These are phyloP conservation scores for Ophion obscuratus DNA, from an alignment of 2,888 invertebrate genomes.

Conservation along the genomic window DNA sequence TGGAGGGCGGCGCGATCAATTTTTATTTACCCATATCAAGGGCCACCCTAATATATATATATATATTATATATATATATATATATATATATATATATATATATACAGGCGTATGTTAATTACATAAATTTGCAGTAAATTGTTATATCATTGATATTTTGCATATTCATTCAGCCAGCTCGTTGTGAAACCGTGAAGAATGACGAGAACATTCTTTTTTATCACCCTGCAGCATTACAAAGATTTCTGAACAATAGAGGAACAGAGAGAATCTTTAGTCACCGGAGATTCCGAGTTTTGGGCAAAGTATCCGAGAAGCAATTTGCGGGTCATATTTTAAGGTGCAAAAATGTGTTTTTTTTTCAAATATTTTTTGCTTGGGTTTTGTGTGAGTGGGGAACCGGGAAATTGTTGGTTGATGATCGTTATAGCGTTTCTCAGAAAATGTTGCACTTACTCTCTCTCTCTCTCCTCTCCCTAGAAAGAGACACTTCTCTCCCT, in stretches of 20 bases:
- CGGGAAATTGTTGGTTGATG: not conserved
- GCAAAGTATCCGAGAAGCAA: not conserved
- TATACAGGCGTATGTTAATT: conserved; percentile 1
- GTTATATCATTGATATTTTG: not conserved
- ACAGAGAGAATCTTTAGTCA: not conserved
- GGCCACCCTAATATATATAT: too few species aligned
- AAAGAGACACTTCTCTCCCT: not conserved
- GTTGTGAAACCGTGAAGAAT: not conserved
- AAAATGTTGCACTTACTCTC: not conserved
- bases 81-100: conserved; percentile 10
- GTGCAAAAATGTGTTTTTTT: not conserved
- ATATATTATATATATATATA: not conserved
- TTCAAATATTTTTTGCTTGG: not conserved
- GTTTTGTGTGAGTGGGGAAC: not conserved
- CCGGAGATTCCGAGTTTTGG: not conserved
- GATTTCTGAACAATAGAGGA: not conserved
- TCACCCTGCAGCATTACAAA: not conserved
- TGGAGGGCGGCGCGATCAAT: too few species aligned
- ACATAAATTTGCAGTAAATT: not conserved
- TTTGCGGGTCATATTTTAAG: not conserved
- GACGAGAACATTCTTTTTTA: not conserved
- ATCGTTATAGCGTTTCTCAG: not conserved
- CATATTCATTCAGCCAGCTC: not conserved
- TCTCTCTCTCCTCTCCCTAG: not conserved
- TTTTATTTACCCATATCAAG: too few species aligned